Evolutionary conservation across 2,888 invertebrate species (phyloP).

Genomic region (Rhimphoctona megacephalus): DNA sequence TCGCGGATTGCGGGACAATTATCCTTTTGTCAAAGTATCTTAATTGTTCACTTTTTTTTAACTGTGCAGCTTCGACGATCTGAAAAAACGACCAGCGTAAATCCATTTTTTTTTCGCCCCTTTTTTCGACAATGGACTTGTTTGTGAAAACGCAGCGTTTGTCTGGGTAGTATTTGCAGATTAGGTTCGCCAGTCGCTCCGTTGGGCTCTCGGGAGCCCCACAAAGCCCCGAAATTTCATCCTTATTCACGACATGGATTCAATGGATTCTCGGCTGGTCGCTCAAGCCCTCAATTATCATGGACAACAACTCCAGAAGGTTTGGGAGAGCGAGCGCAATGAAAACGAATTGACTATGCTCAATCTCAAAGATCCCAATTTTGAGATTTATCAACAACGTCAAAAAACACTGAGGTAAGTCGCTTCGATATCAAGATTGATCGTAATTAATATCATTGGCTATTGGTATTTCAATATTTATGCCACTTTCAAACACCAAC

Average conservation of each 20-base stretch:
- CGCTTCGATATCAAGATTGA: too few relatives aligned
- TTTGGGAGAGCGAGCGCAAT: conserved; percentile 94
- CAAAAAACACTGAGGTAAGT: conserved; percentile 90
- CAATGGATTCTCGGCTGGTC: conserved; percentile 87
- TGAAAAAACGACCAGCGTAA: conserved; percentile 4
- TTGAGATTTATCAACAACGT: conserved; percentile 91
- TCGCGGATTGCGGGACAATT: neutral
- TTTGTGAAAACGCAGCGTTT: conserved; percentile 38
- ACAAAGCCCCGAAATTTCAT: neutral
- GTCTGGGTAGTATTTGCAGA: conserved; percentile 70
- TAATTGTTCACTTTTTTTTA: neutral
- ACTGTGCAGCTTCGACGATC: neutral
- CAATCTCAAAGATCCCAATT: conserved; percentile 89
- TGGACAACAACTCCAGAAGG: conserved; percentile 94
- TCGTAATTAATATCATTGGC: too few relatives aligned
- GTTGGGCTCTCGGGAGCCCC: neutral
- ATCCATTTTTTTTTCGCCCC: conserved; percentile 3
- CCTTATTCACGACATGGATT: conserved; percentile 82
- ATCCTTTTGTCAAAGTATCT: neutral
- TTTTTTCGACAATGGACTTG: neutral
- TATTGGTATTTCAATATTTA: too few relatives aligned
- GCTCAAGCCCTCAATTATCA: conserved; percentile 93
- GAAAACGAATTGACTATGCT: conserved; percentile 90
- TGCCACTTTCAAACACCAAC: too few relatives aligned
- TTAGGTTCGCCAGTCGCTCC: conserved; percentile 45